These are phyloP conservation scores for Struthio camelus DNA, from an alignment of 2,113 vertebrate species.

Conservation along the genomic window DNA sequence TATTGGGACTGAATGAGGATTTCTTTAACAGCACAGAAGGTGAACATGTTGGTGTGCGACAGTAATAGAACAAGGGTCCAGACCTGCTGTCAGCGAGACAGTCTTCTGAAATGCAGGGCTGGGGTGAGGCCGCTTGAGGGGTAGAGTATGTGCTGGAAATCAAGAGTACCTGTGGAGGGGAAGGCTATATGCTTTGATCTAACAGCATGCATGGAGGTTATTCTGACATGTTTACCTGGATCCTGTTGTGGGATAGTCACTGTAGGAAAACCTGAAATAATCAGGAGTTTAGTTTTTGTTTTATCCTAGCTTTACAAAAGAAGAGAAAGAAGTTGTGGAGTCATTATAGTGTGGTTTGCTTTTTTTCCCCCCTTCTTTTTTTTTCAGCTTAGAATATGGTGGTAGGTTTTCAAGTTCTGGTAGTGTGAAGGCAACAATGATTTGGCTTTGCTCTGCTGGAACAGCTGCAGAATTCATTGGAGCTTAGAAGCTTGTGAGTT, in stretches of 20 bases:
- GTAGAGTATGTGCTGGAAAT: background rate
- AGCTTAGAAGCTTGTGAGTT: conserved; percentile 36
- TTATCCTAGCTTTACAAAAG: background rate
- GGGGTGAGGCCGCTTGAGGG: background rate
- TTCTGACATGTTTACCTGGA: background rate
- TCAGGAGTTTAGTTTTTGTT: background rate
- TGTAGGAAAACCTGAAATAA: background rate
- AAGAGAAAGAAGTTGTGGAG: background rate
- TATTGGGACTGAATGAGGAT: conserved; percentile 53
- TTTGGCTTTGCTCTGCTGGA: background rate
- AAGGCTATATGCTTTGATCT: background rate
- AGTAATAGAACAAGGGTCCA: conserved; percentile 48
- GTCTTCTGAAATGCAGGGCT: background rate
- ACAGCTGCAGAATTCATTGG: conserved; percentile 45
- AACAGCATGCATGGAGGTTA: accelerated
- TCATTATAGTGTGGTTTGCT: background rate
- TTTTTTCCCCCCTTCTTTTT: accelerated
- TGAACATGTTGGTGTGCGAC: conserved; percentile 45
- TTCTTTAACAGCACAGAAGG: conserved; percentile 58
- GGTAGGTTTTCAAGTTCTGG: conserved; percentile 53
- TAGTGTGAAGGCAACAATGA: conserved; percentile 69
- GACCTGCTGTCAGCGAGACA: conserved; percentile 50
- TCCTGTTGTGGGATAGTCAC: background rate
- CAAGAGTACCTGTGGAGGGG: accelerated
- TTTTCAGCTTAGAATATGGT: conserved; percentile 1